These are phyloP conservation scores for Oligia latruncula DNA, from an alignment of 2,888 invertebrate genomes.

Conservation along the genomic window DNA sequence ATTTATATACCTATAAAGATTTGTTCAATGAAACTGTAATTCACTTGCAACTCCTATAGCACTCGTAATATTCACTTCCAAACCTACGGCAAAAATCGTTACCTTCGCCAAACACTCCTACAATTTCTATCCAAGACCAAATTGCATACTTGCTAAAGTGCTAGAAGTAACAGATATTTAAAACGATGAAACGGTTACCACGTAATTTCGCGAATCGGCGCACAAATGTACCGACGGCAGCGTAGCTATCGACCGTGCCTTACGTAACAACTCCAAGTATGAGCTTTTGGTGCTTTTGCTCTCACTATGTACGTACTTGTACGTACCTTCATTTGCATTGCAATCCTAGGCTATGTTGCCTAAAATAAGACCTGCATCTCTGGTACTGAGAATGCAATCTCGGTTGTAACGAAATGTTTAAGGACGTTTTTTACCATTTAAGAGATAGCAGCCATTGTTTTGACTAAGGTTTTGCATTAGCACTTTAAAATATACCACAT, in stretches of 20 bases:
- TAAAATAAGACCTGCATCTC: conserved; percentile 45
- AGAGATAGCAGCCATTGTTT: too few species aligned
- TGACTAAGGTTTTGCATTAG: too few species aligned
- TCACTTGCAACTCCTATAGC: neutral
- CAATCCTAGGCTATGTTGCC: conserved; percentile 39
- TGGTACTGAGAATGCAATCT: conserved; percentile 10
- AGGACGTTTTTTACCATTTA: neutral
- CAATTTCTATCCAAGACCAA: conserved; percentile 25
- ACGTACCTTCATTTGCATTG: conserved; percentile 61
- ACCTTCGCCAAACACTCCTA: neutral
- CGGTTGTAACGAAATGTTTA: neutral
- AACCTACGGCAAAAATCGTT: neutral
- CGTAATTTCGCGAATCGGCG: conserved; percentile 56
- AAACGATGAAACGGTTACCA: conserved; percentile 46
- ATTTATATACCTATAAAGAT: too few species aligned
- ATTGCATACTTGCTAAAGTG: conserved; percentile 40
- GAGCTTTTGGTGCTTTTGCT: conserved; percentile 61
- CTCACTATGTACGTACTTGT: conserved; percentile 27
- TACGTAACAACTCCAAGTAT: conserved; percentile 64
- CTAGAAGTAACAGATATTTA: conserved; percentile 53
- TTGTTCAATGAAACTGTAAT: neutral
- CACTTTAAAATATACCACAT: neutral
- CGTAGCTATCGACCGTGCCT: conserved; percentile 66
- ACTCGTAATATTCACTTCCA: neutral
- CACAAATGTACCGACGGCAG: conserved; percentile 53